These are phyloP conservation scores for Aricia artaxerxes DNA, from an alignment of 2,888 invertebrate species.

Conservation along the genomic window DNA sequence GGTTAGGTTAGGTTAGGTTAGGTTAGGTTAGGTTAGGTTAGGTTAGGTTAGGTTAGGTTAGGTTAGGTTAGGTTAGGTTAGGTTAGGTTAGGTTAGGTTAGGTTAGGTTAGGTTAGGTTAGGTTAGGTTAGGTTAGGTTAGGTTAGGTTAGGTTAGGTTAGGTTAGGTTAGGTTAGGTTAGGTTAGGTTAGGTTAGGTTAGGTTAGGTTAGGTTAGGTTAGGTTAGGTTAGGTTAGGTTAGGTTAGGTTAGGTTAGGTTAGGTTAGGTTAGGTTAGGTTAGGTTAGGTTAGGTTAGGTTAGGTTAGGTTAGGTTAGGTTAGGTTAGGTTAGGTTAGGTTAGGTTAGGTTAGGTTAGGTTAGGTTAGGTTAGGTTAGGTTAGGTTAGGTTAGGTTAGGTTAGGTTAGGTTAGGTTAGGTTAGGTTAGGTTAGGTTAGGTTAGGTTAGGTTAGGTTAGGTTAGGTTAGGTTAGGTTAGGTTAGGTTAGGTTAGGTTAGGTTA, in stretches of 20 bases:
- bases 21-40: constrained; percentile 37
- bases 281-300: constrained; percentile 41
- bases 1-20: constrained; percentile 37
- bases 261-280: too few species aligned
- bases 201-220: too few species aligned
- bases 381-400: constrained; percentile 37
- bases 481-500: constrained; percentile 36
- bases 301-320: constrained; percentile 42
- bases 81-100: too few species aligned
- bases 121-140: too few species aligned
- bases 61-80: constrained; percentile 35
- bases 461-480: constrained; percentile 8
- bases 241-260: too few species aligned
- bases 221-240: too few species aligned
- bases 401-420: constrained; percentile 33
- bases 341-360: constrained; percentile 39
- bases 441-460: constrained; percentile 4
- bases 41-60: constrained; percentile 37
- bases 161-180: too few species aligned
- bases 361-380: constrained; percentile 40
- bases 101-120: too few species aligned
- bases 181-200: too few species aligned
- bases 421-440: constrained; percentile 26
- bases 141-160: too few species aligned
- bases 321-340: constrained; percentile 40